Conservation (phyloP, 37 sponge, comb jelly and placozoan species). For the Halisarca cf. caerulea region DNA sequence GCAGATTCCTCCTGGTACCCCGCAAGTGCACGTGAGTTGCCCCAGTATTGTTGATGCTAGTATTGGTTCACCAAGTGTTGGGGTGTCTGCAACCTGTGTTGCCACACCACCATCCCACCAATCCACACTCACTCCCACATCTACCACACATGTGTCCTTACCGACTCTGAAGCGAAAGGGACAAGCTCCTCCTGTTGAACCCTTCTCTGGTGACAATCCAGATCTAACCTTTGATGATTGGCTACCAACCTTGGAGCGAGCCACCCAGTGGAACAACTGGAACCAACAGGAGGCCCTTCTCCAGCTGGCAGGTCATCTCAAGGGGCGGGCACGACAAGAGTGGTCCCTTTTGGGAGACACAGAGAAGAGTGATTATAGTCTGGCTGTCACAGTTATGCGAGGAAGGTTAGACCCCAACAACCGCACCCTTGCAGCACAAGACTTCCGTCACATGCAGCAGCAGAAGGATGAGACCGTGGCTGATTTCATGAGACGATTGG, state of each 20-base stretch:
- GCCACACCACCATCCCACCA: too few relatives aligned
- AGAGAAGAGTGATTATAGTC: slow-evolving; percentile 1
- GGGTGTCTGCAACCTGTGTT: too few relatives aligned
- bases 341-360: slow-evolving; percentile 29
- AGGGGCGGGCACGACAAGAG: slow-evolving; percentile 39
- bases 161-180: neutral
- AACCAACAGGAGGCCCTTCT: slow-evolving; percentile 32
- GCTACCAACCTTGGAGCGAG: slow-evolving; percentile 35
- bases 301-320: slow-evolving; percentile 50
- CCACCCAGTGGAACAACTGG: slow-evolving; percentile 46
- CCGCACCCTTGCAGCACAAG: slow-evolving; percentile 42
- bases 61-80: too few relatives aligned
- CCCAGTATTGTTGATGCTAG: too few relatives aligned
- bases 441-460: slow-evolving; percentile 47
- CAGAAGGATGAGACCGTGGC: slow-evolving; percentile 26
- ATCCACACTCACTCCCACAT: neutral
- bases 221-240: slow-evolving; percentile 35
- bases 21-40: neutral
- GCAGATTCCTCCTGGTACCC: neutral
- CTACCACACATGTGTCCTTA: neutral
- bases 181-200: slow-evolving; percentile 47
- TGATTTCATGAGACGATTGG: slow-evolving; percentile 40
- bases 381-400: neutral
- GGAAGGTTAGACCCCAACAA: slow-evolving; percentile 24
- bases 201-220: slow-evolving; percentile 26